phyloP scores from a whole-genome alignment of 2,888 invertebrate species.

The Meiosimyza platycephala region DNA sequence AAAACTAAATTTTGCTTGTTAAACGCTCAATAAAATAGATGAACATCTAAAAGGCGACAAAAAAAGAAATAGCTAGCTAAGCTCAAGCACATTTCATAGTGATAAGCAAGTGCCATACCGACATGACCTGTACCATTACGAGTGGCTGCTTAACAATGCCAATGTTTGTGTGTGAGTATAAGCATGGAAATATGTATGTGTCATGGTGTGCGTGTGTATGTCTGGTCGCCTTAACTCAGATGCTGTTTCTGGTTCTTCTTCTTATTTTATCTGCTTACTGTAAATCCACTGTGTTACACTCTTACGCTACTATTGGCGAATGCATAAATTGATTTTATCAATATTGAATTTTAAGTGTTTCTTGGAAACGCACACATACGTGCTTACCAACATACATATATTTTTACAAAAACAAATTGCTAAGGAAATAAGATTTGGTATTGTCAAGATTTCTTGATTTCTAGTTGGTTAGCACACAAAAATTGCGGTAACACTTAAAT shows the following conservation, averaged over 20 bases:
- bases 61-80: not conserved
- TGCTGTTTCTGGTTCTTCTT: too few species aligned
- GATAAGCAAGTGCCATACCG: too few species aligned
- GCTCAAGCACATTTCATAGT: too few species aligned
- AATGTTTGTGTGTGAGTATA: not conserved
- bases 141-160: not conserved
- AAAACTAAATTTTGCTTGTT: too few species aligned
- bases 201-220: not conserved
- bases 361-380: slow-evolving; percentile 5
- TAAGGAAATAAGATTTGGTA: not conserved
- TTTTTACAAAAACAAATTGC: not conserved
- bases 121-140: too few species aligned
- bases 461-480: not conserved
- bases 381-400: not conserved
- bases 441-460: not conserved
- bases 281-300: too few species aligned
- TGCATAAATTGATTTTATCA: slow-evolving; percentile 28
- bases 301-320: not conserved
- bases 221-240: not conserved
- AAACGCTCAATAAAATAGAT: too few species aligned
- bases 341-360: slow-evolving; percentile 19
- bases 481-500: not conserved
- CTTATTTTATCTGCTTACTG: too few species aligned
- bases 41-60: too few species aligned
- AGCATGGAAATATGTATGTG: not conserved